A percentile compares a stretch with the other conserved stretches of the same genome.
These are phyloP conservation scores for Spea multiplicata DNA, from an alignment of 2,113 vertebrate species.

Conservation along the genomic window DNA sequence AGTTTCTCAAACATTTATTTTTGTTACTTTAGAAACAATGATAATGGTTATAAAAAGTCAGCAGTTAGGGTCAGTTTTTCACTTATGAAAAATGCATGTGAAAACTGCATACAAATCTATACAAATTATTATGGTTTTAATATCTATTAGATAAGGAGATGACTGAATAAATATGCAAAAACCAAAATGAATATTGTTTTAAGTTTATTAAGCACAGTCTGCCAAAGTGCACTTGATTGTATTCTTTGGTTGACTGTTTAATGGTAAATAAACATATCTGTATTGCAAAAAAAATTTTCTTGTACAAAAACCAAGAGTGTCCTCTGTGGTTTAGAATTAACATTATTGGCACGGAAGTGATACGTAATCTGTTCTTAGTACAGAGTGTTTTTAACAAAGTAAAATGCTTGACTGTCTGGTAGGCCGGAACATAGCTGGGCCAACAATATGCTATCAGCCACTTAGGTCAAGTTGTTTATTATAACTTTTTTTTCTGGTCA, in stretches of 20 bases:
- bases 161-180: neutral
- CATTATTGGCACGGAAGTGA: neutral
- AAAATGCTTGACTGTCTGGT: too few relatives aligned
- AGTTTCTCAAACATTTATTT: too few relatives aligned
- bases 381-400: too few relatives aligned
- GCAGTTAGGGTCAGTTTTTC: too few relatives aligned
- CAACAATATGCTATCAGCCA: too few relatives aligned
- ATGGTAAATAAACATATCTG: constrained; percentile 19
- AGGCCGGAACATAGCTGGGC: too few relatives aligned
- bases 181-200: constrained; percentile 2
- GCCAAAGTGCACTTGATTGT: constrained; percentile 25
- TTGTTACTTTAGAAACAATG: too few relatives aligned
- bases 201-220: neutral
- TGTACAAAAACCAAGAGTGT: constrained; percentile 9
- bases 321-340: neutral
- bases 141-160: neutral
- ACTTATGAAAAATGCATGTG: neutral
- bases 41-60: too few relatives aligned
- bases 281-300: constrained; percentile 29
- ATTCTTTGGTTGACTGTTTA: constrained; percentile 7
- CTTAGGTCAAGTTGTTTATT: too few relatives aligned
- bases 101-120: neutral
- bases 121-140: neutral
- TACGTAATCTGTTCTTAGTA: neutral
- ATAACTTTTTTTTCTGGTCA: too few relatives aligned